A percentile compares a stretch with the other conserved stretches of the same genome.
Conservation (phyloP, 1,140 invertebrate species). For the Phenacoccus solenopsis region DNA sequence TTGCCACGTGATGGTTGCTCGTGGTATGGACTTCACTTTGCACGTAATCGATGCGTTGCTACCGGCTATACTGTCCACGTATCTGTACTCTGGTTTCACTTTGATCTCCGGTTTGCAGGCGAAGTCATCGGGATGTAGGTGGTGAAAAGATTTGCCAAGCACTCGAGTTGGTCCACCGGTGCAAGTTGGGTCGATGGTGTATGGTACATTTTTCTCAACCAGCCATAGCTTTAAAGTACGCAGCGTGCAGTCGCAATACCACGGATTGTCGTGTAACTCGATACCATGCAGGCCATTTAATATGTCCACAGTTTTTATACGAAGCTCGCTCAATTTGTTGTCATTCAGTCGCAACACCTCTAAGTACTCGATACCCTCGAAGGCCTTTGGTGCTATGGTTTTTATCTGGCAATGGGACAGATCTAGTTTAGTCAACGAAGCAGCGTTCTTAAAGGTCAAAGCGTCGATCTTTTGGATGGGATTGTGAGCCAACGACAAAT, state of each 20-base stretch:
- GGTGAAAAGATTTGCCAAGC: conserved; percentile 52
- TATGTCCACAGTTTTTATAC: conserved; percentile 55
- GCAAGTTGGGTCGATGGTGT: conserved; percentile 59
- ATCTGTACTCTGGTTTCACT: conserved; percentile 45
- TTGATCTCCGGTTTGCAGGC: conserved; percentile 74
- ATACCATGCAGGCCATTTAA: conserved; percentile 62
- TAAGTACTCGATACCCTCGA: conserved; percentile 59
- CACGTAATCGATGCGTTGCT: conserved; percentile 75
- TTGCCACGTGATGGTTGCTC: conserved; percentile 73
- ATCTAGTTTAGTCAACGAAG: conserved; percentile 68
- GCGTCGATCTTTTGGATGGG: conserved; percentile 63
- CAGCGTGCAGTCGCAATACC: conserved; percentile 78
- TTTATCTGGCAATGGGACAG: conserved; percentile 66
- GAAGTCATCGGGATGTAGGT: conserved; percentile 67
- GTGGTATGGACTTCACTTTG: conserved; percentile 60
- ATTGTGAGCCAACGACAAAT: conserved; percentile 64
- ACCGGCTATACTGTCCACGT: conserved; percentile 61
- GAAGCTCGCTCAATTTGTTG: conserved; percentile 59
- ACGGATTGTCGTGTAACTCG: conserved; percentile 80
- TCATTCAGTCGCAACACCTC: conserved; percentile 68
- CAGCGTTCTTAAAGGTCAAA: conserved; percentile 57
- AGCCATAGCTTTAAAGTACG: conserved; percentile 73
- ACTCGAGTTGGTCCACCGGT: conserved; percentile 50
- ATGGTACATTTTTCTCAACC: conserved; percentile 65
- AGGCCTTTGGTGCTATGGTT: conserved; percentile 60